phyloP scores from a whole-genome alignment of 2,113 vertebrate genomes.

The Catharus minimus region DNA sequence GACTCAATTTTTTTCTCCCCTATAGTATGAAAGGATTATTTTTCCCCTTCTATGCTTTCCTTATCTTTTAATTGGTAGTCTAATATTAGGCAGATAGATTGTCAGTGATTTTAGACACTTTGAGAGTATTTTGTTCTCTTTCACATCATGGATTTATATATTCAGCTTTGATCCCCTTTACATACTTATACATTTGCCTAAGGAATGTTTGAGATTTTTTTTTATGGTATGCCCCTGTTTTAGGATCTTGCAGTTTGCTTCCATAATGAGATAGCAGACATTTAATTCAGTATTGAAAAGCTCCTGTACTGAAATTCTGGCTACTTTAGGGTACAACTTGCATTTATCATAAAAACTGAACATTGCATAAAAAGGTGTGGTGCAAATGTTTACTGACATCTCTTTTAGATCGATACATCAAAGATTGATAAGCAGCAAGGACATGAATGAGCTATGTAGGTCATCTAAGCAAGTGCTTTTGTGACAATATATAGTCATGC shows the following conservation, averaged over 20 bases:
- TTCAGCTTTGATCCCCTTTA: neutral
- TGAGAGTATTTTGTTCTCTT: neutral
- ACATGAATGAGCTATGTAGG: neutral
- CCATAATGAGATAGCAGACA: neutral
- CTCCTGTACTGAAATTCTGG: neutral
- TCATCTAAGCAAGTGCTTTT: neutral
- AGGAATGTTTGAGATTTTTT: neutral
- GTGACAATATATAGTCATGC: neutral
- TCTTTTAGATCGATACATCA: neutral
- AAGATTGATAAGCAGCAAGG: neutral
- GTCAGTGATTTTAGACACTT: neutral
- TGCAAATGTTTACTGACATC: neutral
- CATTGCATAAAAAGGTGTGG: neutral
- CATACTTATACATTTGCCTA: neutral
- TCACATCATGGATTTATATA: neutral
- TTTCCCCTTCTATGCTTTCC: neutral
- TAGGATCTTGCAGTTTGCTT: neutral
- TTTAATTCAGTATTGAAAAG: neutral
- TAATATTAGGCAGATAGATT: neutral
- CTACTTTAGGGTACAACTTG: neutral
- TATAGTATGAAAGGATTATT: neutral
- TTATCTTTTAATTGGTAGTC: neutral
- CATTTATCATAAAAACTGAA: neutral
- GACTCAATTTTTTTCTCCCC: neutral
- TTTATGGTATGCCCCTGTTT: neutral